Conservation (phyloP, 2,113 vertebrate genomes). For the Melanerpes aurifrons region DNA sequence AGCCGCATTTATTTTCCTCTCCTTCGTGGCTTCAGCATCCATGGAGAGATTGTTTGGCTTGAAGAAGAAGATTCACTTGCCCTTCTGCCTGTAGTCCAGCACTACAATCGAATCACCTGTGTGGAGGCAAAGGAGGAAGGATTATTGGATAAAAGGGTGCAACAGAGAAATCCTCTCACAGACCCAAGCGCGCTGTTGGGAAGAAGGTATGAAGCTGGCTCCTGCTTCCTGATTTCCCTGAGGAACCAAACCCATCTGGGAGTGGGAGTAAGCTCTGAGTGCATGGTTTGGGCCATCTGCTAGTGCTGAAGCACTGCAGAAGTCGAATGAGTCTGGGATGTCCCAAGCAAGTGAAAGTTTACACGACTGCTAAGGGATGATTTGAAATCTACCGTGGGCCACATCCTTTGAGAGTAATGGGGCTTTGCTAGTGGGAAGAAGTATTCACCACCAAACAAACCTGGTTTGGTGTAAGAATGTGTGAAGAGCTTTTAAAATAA, state of each 20-base stretch:
- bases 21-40: conserved; percentile 44
- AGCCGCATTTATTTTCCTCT: conserved; percentile 62
- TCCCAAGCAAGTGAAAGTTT: neutral
- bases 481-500: neutral
- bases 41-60: neutral
- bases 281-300: neutral
- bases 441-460: neutral
- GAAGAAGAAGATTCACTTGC: conserved; percentile 57
- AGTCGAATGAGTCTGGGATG: neutral
- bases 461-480: neutral
- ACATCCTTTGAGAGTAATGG: neutral
- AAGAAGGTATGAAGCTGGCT: neutral
- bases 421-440: neutral
- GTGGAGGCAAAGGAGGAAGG: conserved; percentile 22
- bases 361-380: neutral
- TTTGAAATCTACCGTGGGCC: neutral
- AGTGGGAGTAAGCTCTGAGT: neutral
- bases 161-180: neutral
- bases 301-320: neutral
- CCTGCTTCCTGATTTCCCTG: neutral
- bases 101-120: conserved; percentile 67
- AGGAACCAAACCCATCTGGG: neutral
- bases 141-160: neutral
- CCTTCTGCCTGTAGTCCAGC: conserved; percentile 61
- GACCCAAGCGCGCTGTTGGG: neutral